Evolutionary conservation across 30 jellyfish, hydroid and myxozoan species (phyloP).

Genomic region (Morbakka virulenta): DNA sequence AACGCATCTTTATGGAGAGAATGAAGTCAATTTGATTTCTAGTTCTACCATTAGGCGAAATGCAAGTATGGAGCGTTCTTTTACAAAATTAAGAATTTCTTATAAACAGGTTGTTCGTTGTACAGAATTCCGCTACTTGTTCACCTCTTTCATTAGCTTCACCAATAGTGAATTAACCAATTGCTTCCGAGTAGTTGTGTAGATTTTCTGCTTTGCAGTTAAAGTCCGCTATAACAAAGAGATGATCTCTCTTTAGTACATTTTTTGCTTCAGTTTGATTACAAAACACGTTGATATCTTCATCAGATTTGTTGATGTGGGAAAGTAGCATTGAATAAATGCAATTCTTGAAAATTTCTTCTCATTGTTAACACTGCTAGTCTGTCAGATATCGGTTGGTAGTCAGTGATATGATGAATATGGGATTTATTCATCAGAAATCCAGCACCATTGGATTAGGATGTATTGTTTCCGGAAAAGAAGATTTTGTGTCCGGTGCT

Average conservation of each 20-base stretch:
- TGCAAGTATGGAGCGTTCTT: no score
- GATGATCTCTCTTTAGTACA: background rate
- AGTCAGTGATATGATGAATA: background rate
- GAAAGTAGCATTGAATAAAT: no score
- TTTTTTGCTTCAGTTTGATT: background rate
- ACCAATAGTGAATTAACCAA: no score
- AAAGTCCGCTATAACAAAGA: conserved; percentile 11
- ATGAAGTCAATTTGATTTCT: no score
- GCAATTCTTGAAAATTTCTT: background rate
- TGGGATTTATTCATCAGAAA: background rate
- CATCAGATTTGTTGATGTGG: conserved; percentile 10
- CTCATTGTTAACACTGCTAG: background rate
- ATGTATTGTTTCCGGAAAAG: conserved; percentile 8
- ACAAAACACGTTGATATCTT: background rate
- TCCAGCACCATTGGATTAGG: conserved; percentile 11
- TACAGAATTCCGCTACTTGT: no score
- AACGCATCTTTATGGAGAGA: no score
- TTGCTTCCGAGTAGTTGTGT: background rate
- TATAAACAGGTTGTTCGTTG: no score
- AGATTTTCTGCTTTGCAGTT: conserved; percentile 2
- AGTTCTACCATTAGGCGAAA: no score
- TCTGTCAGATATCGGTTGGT: no score
- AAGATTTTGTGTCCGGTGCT: no score
- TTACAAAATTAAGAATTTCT: no score
- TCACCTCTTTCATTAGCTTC: conserved; percentile 3